These are phyloP conservation scores for Orthonychiurus folsomi DNA, from an alignment of 2,888 invertebrate genomes.

Conservation along the genomic window DNA sequence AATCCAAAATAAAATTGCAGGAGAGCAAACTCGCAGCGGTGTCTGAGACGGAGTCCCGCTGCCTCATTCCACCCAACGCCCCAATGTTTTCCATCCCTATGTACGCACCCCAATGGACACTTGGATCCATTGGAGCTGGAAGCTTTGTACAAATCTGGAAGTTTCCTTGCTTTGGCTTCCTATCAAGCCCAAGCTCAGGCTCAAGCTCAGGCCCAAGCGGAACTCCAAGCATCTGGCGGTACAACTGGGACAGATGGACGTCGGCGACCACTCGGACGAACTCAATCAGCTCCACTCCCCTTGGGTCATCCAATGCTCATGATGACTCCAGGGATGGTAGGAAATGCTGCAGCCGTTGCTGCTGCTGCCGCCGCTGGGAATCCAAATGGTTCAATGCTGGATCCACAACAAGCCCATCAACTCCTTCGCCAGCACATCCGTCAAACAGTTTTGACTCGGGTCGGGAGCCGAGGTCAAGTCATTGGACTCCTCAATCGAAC, in stretches of 20 bases:
- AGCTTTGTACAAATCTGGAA: conserved; percentile 45
- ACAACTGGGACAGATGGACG: conserved; percentile 6
- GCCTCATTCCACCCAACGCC: conserved; percentile 56
- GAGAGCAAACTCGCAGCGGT: conserved; percentile 53
- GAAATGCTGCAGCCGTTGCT: conserved; percentile 25
- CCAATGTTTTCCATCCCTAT: conserved; percentile 43
- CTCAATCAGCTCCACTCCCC: conserved; percentile 86
- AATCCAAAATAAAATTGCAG: too few relatives aligned
- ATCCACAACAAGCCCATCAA: conserved; percentile 41
- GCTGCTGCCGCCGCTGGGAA: conserved; percentile 45
- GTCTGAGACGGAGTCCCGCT: conserved; percentile 69
- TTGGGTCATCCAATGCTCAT: conserved; percentile 75
- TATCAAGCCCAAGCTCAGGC: conserved; percentile 42
- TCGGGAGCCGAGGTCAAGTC: conserved; percentile 47
- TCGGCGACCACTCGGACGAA: conserved; percentile 59
- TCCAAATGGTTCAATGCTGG: conserved; percentile 30
- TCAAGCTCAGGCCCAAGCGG: conserved; percentile 51
- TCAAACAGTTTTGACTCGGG: conserved; percentile 74
- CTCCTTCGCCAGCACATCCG: conserved; percentile 62
- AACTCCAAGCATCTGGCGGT: conserved; percentile 46
- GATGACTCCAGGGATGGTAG: conserved; percentile 27
- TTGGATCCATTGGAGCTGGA: conserved; percentile 40
- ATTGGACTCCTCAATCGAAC: conserved; percentile 48
- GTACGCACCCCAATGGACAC: conserved; percentile 49
- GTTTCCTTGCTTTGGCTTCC: conserved; percentile 37